Conservation (phyloP, 2,888 invertebrate species). For the Brassicogethes aeneus region DNA sequence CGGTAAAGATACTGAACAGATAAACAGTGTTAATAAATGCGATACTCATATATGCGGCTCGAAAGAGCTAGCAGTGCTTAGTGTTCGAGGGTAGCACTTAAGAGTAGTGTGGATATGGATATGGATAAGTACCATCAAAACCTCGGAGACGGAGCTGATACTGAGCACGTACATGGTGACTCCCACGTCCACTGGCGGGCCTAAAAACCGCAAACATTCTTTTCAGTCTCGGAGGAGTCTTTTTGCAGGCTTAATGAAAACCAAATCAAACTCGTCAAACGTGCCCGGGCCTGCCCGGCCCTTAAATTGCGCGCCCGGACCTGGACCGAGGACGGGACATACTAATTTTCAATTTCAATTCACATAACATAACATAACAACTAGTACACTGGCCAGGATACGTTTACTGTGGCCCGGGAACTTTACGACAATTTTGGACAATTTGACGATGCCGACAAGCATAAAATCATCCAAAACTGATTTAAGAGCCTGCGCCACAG, state of each 20-base stretch:
- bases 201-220: conserved; percentile 50
- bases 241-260: conserved; percentile 18
- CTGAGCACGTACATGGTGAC: conserved; percentile 97
- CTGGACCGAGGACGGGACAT: conserved; percentile 30
- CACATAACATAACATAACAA: too few species aligned
- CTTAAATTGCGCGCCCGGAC: conserved; percentile 27
- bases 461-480: too few species aligned
- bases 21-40: not conserved
- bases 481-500: not conserved
- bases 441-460: conserved; percentile 1
- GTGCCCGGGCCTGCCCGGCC: conserved; percentile 37
- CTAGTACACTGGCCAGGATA: too few species aligned
- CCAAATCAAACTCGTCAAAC: conserved; percentile 25
- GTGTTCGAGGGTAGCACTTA: too few species aligned
- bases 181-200: conserved; percentile 94
- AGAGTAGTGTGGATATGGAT: not conserved
- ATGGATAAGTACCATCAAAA: conserved; percentile 72
- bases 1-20: not conserved
- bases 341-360: too few species aligned
- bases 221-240: conserved; percentile 2
- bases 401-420: too few species aligned
- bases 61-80: too few species aligned
- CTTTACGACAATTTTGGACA: too few species aligned
- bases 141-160: conserved; percentile 97
- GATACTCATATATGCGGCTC: conserved; percentile 2